These are phyloP conservation scores for Perodicticus potto DNA, from an alignment of 2,797 vertebrate genomes.

Conservation along the genomic window DNA sequence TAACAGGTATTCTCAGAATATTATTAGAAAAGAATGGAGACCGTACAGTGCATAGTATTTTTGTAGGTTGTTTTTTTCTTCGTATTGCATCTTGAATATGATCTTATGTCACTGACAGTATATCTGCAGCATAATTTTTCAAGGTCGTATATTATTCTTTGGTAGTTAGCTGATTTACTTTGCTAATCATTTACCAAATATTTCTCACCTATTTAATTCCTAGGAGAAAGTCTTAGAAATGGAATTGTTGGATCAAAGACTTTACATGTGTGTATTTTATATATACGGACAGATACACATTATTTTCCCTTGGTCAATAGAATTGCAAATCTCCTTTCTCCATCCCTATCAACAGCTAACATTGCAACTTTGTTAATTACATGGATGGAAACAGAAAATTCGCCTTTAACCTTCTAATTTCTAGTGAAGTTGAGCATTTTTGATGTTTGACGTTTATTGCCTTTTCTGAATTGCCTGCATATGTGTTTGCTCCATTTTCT, in stretches of 20 bases:
- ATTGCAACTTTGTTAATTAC: background rate
- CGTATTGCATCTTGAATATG: background rate
- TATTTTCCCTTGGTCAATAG: background rate
- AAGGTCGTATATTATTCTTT: background rate
- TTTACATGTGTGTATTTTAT: background rate
- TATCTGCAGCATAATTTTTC: background rate
- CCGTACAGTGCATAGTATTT: background rate
- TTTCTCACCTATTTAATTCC: background rate
- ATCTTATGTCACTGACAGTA: background rate
- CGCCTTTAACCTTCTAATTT: background rate
- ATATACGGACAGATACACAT: background rate
- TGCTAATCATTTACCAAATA: background rate
- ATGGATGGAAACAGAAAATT: conserved; percentile 1
- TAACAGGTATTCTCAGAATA: background rate
- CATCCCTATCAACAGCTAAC: background rate
- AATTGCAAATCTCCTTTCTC: background rate
- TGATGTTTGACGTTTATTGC: background rate
- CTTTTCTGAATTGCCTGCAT: conserved; percentile 42
- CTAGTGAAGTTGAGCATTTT: background rate
- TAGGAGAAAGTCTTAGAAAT: background rate
- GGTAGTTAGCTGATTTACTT: background rate
- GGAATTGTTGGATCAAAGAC: background rate
- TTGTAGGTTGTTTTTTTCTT: background rate
- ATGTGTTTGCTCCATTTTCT: background rate
- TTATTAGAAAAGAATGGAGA: background rate